These are phyloP conservation scores for Platycnemis pennipes DNA, from an alignment of 2,888 invertebrate species.

Conservation along the genomic window DNA sequence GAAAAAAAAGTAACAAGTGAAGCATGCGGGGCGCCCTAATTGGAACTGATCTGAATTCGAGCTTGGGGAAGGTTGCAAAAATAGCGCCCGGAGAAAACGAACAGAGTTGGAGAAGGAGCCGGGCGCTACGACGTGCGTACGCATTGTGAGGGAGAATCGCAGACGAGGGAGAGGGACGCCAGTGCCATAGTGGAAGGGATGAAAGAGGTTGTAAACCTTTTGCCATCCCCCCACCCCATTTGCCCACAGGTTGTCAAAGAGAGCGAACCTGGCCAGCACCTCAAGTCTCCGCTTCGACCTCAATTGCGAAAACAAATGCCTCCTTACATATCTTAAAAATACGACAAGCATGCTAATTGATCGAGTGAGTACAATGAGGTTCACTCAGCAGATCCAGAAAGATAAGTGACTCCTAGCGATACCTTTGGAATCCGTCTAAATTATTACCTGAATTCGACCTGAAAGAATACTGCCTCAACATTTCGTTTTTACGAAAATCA, in stretches of 20 bases:
- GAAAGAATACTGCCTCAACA: too few species aligned
- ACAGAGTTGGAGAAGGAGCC: neutral
- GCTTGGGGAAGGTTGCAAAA: conserved; percentile 59
- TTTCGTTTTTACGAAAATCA: too few species aligned
- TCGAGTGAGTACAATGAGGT: too few species aligned
- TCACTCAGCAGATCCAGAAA: too few species aligned
- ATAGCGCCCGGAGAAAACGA: neutral
- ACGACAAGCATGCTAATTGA: too few species aligned
- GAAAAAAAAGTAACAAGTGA: neutral
- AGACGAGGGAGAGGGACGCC: neutral
- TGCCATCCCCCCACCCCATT: neutral
- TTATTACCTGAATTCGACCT: too few species aligned
- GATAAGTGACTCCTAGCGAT: too few species aligned
- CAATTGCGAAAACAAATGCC: neutral
- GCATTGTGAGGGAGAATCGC: neutral
- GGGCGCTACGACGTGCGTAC: too few species aligned
- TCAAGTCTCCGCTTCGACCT: neutral
- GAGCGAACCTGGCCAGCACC: neutral
- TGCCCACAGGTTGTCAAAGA: neutral
- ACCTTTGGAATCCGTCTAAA: too few species aligned
- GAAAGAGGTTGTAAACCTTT: conserved; percentile 43
- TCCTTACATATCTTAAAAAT: too few species aligned
- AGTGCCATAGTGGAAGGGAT: neutral
- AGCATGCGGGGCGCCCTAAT: conserved; percentile 60
- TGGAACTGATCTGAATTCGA: conserved; percentile 52